These are phyloP conservation scores for Nautilus pompilius DNA, from an alignment of 1,140 invertebrate species.

Conservation along the genomic window DNA sequence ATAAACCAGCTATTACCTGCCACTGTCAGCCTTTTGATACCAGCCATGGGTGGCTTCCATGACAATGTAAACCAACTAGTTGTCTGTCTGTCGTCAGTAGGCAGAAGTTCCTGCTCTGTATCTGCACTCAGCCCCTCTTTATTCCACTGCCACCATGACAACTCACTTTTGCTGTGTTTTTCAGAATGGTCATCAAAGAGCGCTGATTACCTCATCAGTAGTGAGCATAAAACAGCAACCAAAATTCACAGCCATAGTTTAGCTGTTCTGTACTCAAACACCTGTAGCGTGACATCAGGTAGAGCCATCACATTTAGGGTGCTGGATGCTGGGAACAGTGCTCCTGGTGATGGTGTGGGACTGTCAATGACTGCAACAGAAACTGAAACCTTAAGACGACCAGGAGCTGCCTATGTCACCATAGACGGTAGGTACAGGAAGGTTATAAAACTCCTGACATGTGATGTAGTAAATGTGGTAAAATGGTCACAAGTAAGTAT, in stretches of 20 bases:
- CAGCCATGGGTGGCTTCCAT: too few species aligned
- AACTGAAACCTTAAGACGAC: conserved; percentile 25
- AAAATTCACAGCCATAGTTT: conserved; percentile 23
- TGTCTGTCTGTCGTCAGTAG: too few species aligned
- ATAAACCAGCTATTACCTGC: too few species aligned
- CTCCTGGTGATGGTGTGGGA: conserved; percentile 38
- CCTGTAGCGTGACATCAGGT: conserved; percentile 26
- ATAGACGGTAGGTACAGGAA: conserved; percentile 22
- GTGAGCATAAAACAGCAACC: conserved; percentile 44
- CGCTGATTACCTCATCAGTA: conserved; percentile 36
- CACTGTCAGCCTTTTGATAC: too few species aligned
- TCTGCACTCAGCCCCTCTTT: too few species aligned
- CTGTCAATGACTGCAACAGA: conserved; percentile 28
- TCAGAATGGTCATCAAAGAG: conserved; percentile 38
- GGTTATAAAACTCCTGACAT: background rate
- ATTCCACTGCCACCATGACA: too few species aligned
- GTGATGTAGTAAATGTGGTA: background rate
- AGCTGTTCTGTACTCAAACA: conserved; percentile 35
- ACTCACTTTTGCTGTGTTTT: too few species aligned
- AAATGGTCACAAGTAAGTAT: too few species aligned
- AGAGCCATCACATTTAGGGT: conserved; percentile 36
- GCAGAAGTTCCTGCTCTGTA: too few species aligned
- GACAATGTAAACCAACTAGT: too few species aligned
- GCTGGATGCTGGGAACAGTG: conserved; percentile 38
- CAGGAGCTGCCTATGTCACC: conserved; percentile 38